phyloP scores from a whole-genome alignment of 2,888 invertebrate species.

The Entomobrya multifasciata region DNA sequence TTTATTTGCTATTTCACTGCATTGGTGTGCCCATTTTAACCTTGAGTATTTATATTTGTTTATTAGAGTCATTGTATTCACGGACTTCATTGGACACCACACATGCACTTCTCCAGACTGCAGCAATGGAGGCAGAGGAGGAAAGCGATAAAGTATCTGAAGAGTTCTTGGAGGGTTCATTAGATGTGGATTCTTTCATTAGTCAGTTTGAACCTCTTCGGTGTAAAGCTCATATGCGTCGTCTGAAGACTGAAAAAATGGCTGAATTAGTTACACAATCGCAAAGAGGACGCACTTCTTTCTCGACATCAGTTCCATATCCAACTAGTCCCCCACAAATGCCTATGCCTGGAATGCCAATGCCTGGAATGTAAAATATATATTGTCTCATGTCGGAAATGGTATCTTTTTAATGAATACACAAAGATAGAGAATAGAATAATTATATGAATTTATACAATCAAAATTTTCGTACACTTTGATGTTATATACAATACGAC shows the following conservation, averaged over 20 bases:
- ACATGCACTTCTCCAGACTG: slow-evolving; percentile 92
- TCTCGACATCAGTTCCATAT: slow-evolving; percentile 84
- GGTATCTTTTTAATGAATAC: too few relatives aligned
- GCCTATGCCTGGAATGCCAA: slow-evolving; percentile 86
- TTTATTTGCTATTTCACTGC: too few relatives aligned
- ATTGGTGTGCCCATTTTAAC: neutral
- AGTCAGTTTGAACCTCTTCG: slow-evolving; percentile 90
- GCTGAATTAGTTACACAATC: slow-evolving; percentile 81
- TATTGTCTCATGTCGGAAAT: neutral
- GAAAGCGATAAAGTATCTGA: slow-evolving; percentile 92
- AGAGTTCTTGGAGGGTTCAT: slow-evolving; percentile 88
- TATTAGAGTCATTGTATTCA: slow-evolving; percentile 87
- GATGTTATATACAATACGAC: neutral
- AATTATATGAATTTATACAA: too few relatives aligned
- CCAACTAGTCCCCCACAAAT: slow-evolving; percentile 88
- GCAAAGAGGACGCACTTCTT: slow-evolving; percentile 69
- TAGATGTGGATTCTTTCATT: slow-evolving; percentile 90
- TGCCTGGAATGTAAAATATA: slow-evolving; percentile 47
- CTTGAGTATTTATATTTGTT: neutral
- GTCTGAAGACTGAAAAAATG: slow-evolving; percentile 97
- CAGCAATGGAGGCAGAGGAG: slow-evolving; percentile 96
- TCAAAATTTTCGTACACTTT: neutral
- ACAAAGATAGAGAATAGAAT: too few relatives aligned
- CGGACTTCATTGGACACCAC: slow-evolving; percentile 92
- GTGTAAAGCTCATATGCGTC: slow-evolving; percentile 89